Evolutionary conservation across 1,140 invertebrate species (phyloP), one percentile per base, ranked within the genome.

Genomic region (Pararge aegeria): DNA sequence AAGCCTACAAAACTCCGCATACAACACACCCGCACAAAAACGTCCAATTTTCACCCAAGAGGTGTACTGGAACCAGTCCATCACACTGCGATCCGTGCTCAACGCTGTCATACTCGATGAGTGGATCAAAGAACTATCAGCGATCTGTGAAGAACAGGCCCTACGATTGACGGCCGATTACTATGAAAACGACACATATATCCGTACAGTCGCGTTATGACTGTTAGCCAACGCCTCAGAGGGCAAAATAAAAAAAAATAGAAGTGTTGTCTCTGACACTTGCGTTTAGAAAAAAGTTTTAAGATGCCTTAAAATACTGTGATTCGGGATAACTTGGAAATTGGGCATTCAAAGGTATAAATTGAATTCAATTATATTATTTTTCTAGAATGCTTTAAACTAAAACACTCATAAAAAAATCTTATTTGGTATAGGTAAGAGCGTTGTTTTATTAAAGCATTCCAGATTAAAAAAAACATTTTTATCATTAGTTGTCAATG

Each of bases 121-220:
- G 83, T 98, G 97, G 95, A 89, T 98, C 0, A 97, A 98, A 87
- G 97, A 98, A 90, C 88, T 98, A 38, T 95, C 97, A 0, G 96
- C 97, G 12, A 93, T 98, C 44, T 94, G 96, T 57, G 96, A 97
- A 87, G 97, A 98, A 89, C 97, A 98, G 73, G 93, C 94, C n/a
- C 91, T 95, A 24, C 72, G 81, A 40, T 51, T 87, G 0, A 71
- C 84, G 0, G 70, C 78, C 0, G 68, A 75, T 6, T 64, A 68
- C 38, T 81, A 78, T 40, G 82, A 86, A 54, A 81, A 89, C 49
- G 76, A 86, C 12, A 71, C 67, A 1, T 84, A 80, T 27, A 73
- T 87, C 15, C 66, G 75, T 5, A 67, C 73, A 0, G 76, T 89
- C 19, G 69, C 77, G 5, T 89, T 89, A 89, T 89, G 86, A 89